These are phyloP conservation scores for Hedychridium roseum DNA, from an alignment of 2,888 invertebrate species.

Conservation along the genomic window DNA sequence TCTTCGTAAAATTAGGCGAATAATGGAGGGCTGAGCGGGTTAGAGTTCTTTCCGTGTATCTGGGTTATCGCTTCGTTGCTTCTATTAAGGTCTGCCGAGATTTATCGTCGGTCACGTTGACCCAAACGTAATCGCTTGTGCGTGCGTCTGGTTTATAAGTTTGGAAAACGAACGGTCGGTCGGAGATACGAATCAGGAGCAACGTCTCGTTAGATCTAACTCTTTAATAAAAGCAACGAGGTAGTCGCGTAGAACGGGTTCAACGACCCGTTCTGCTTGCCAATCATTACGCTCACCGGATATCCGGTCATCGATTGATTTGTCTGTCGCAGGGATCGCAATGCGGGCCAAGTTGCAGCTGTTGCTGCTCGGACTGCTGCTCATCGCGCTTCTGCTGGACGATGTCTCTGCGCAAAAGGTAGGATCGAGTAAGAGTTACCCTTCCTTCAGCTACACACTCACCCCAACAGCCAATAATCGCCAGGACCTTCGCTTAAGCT, in stretches of 20 bases:
- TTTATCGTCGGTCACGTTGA: conserved; percentile 46
- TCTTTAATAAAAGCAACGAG: too few relatives aligned
- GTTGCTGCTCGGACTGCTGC: conserved; percentile 48
- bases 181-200: too few relatives aligned
- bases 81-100: conserved; percentile 43
- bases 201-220: neutral
- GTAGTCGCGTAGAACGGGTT: too few relatives aligned
- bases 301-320: too few relatives aligned
- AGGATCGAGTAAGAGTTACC: too few relatives aligned
- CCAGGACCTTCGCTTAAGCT: too few relatives aligned
- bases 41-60: conserved; percentile 35
- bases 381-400: conserved; percentile 43
- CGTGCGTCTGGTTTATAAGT: conserved; percentile 9
- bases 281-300: too few relatives aligned
- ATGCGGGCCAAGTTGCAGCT: conserved; percentile 54
- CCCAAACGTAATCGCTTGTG: conserved; percentile 27
- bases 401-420: conserved; percentile 21
- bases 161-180: neutral
- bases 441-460: too few relatives aligned
- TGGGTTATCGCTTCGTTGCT: conserved; percentile 53
- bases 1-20: too few relatives aligned
- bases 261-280: too few relatives aligned
- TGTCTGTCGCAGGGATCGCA: conserved; percentile 33
- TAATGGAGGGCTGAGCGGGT: too few relatives aligned
- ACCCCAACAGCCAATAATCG: too few relatives aligned